Conservation (phyloP, 2,797 vertebrate species). For the Prionace glauca region DNA sequence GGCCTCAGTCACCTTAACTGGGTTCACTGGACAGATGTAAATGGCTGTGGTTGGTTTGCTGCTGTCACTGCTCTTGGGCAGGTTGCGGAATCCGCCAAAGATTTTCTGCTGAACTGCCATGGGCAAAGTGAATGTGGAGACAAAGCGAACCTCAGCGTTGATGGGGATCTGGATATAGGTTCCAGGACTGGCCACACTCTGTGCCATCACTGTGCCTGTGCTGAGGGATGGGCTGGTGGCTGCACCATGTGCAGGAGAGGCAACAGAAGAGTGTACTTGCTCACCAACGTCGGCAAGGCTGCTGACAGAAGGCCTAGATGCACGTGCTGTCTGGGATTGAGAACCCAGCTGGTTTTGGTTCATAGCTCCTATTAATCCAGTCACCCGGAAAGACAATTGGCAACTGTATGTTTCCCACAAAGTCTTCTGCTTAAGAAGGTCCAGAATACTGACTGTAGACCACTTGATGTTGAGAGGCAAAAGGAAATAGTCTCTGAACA, state of each 20-base stretch:
- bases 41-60: not conserved
- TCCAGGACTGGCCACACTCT: not conserved
- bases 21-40: slow-evolving; percentile 11
- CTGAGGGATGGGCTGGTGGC: not conserved
- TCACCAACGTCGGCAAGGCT: not conserved
- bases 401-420: not conserved
- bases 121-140: not conserved
- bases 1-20: not conserved
- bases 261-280: not conserved
- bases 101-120: not conserved
- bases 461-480: too few relatives aligned
- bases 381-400: not conserved
- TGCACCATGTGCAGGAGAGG: not conserved
- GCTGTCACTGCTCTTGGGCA: not conserved
- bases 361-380: not conserved
- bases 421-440: not conserved
- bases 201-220: not conserved
- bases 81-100: not conserved
- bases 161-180: slow-evolving; percentile 29
- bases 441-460: not conserved
- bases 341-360: slow-evolving; percentile 6
- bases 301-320: not conserved
- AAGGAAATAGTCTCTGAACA: not conserved
- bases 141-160: not conserved
- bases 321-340: not conserved